Evolutionary conservation across 2,113 vertebrate genomes (phyloP).

Genomic region (Mormyrus iriodes): DNA sequence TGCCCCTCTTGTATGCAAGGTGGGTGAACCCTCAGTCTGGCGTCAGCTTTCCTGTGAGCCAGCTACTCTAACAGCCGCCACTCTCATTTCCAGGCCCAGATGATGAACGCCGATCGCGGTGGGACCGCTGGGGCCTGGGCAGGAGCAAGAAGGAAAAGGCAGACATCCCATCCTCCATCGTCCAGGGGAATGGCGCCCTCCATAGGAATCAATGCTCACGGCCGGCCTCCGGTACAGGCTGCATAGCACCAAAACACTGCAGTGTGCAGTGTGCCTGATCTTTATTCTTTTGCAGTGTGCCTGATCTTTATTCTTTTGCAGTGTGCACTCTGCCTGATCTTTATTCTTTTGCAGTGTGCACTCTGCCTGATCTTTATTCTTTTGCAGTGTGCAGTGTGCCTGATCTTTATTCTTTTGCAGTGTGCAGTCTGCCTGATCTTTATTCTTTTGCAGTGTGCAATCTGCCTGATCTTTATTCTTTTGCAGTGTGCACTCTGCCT

Average conservation of each 20-base stretch:
- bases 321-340: no score
- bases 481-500: no score
- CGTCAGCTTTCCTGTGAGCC: not conserved
- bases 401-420: no score
- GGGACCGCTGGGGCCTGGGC: constrained; percentile 87
- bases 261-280: no score
- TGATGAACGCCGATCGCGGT: constrained; percentile 67
- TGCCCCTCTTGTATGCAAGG: not conserved
- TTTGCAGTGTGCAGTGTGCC: no score
- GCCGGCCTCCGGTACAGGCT: constrained; percentile 74
- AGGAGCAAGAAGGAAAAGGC: constrained; percentile 76
- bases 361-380: no score
- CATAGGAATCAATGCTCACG: constrained; percentile 63
- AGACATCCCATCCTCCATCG: constrained; percentile 74
- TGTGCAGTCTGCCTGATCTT: no score
- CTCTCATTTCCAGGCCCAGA: constrained; percentile 39
- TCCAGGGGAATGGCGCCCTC: constrained; percentile 65
- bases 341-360: no score
- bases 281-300: no score
- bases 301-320: no score
- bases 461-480: no score
- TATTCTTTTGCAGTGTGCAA: no score
- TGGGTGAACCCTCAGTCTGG: not conserved
- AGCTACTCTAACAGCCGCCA: not conserved
- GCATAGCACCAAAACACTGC: not conserved